Evolutionary conservation across 2,113 vertebrate genomes (phyloP).

Genomic region (Cebus imitator): DNA sequence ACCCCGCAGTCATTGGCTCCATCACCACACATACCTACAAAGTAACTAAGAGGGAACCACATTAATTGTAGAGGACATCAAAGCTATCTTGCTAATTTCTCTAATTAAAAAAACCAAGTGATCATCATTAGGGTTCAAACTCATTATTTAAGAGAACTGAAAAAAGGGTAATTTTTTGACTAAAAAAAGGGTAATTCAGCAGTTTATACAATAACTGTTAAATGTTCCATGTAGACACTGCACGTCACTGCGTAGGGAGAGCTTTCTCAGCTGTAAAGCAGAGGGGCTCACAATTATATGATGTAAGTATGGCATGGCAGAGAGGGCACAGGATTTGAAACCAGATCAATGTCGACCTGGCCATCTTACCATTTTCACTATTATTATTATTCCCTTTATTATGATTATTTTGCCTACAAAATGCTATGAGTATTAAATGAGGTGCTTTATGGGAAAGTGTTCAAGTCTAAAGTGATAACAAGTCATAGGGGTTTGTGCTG

Average conservation of each 20-base stretch:
- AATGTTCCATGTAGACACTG: not conserved
- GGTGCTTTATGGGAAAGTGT: not conserved
- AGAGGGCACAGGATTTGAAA: not conserved
- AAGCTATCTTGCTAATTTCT: not conserved
- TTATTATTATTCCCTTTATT: not conserved
- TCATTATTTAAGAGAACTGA: not conserved
- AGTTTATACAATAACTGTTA: not conserved
- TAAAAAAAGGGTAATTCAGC: not conserved
- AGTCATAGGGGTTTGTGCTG: not conserved
- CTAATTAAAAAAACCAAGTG: conserved; percentile 31
- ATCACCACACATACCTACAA: conserved; percentile 90
- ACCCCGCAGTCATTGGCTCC: conserved; percentile 91
- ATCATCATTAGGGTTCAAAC: not conserved
- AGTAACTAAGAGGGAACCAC: conserved; percentile 82
- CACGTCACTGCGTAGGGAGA: not conserved
- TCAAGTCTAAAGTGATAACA: not conserved
- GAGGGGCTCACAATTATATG: not conserved
- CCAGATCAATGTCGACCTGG: not conserved
- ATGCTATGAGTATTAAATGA: not conserved
- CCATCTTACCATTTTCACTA: not conserved
- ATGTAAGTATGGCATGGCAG: not conserved
- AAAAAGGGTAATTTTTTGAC: not conserved
- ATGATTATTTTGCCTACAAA: not conserved
- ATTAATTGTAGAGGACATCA: conserved; percentile 33
- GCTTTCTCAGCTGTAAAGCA: not conserved